These are phyloP conservation scores for Sterna hirundo DNA, from an alignment of 2,113 vertebrate genomes.

Conservation along the genomic window DNA sequence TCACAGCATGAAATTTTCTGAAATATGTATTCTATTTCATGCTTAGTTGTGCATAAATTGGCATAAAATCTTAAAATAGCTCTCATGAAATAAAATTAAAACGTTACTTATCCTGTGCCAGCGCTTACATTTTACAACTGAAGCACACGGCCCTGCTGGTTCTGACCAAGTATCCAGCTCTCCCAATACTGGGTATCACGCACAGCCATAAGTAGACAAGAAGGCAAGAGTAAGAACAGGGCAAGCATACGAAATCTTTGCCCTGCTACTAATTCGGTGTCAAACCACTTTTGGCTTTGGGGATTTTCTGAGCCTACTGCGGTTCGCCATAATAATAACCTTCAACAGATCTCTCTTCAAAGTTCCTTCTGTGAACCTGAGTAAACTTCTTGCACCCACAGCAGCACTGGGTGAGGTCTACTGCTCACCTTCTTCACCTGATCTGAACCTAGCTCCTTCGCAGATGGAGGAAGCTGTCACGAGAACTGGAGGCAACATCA, in stretches of 20 bases:
- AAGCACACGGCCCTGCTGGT: background rate
- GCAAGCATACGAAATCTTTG: background rate
- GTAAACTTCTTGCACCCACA: background rate
- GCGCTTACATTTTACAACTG: background rate
- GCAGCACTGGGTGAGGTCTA: background rate
- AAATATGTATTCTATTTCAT: background rate
- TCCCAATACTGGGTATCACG: background rate
- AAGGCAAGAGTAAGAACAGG: background rate
- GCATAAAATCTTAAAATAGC: constrained; percentile 21
- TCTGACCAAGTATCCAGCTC: background rate
- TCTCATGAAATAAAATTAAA: constrained; percentile 5
- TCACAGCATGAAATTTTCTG: background rate
- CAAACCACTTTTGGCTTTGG: background rate
- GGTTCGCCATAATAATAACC: background rate
- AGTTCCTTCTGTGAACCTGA: background rate
- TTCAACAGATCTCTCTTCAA: background rate
- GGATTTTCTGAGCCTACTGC: background rate
- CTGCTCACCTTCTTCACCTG: background rate
- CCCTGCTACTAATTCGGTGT: background rate
- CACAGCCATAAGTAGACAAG: background rate
- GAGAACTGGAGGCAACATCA: background rate
- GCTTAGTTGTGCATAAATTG: constrained; percentile 13
- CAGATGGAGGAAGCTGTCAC: background rate
- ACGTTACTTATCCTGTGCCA: background rate
- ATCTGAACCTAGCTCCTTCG: background rate